These are phyloP conservation scores for Oscarella lobularis DNA, from an alignment of 37 sponge, comb jelly and placozoan genomes.

Conservation along the genomic window DNA sequence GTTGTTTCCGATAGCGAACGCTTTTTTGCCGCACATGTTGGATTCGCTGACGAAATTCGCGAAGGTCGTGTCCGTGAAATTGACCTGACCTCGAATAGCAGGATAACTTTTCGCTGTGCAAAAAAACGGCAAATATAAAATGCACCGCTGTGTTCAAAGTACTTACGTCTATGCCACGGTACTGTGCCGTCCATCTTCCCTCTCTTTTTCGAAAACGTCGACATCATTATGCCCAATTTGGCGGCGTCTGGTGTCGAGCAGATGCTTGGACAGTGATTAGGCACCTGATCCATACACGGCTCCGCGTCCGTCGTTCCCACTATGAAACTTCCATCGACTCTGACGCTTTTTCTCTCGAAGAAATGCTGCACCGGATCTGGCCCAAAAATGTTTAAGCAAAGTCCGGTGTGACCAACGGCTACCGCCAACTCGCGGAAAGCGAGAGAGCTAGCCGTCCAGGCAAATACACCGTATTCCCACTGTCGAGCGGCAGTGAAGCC, in stretches of 20 bases:
- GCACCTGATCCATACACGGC: constrained; percentile 5
- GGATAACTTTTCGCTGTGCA: constrained; percentile 76
- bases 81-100: constrained; percentile 44
- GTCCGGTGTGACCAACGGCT: constrained; percentile 56
- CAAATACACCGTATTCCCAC: constrained; percentile 75
- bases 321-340: constrained; percentile 38
- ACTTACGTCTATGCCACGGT: constrained; percentile 62
- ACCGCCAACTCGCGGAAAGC: constrained; percentile 30
- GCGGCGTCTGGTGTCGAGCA: not conserved
- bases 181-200: constrained; percentile 71
- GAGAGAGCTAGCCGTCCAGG: constrained; percentile 47
- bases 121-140: too few species aligned
- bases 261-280: not conserved
- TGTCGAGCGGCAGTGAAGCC: constrained; percentile 46
- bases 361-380: constrained; percentile 71
- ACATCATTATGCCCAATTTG: constrained; percentile 72
- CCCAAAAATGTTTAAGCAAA: constrained; percentile 71
- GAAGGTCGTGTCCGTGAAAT: constrained; percentile 26
- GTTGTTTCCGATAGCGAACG: constrained; percentile 64
- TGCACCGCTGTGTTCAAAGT: not conserved
- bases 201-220: constrained; percentile 54
- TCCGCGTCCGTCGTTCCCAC: constrained; percentile 47
- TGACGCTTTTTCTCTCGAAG: constrained; percentile 50
- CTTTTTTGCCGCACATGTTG: not conserved
- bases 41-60: constrained; percentile 24